Evolutionary conservation across 2,888 invertebrate species (phyloP).

Genomic region (Nephrotoma flavescens): DNA sequence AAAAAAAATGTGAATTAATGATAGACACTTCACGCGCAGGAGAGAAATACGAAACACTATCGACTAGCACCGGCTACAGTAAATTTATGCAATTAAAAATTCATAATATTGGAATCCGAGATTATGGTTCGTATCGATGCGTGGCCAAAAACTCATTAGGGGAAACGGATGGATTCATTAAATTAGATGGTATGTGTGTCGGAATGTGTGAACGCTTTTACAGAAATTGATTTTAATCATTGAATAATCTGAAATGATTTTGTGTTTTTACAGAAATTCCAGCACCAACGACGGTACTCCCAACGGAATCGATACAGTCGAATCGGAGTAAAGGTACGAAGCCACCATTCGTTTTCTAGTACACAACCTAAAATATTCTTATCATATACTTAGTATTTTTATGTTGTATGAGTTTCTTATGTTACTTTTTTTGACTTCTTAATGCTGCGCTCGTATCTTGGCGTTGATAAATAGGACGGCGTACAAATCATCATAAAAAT

Average conservation of each 20-base stretch:
- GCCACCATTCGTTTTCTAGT: neutral
- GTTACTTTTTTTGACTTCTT: conserved; percentile 11
- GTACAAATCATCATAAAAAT: conserved; percentile 27
- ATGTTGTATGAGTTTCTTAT: neutral
- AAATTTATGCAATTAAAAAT: conserved; percentile 86
- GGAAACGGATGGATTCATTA: conserved; percentile 79
- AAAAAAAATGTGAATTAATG: conserved; percentile 11
- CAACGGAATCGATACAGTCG: conserved; percentile 35
- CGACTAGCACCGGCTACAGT: conserved; percentile 73
- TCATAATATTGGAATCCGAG: conserved; percentile 57
- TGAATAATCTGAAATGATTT: conserved; percentile 3
- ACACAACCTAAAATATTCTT: neutral
- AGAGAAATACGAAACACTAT: conserved; percentile 74
- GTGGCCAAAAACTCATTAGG: conserved; percentile 85
- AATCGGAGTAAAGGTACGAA: conserved; percentile 27
- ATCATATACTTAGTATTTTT: neutral
- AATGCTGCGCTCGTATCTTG: neutral
- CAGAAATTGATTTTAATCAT: neutral
- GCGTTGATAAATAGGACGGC: conserved; percentile 21
- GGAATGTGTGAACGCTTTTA: conserved; percentile 4
- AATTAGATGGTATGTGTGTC: conserved; percentile 55
- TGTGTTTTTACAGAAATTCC: conserved; percentile 55
- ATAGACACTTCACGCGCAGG: conserved; percentile 56
- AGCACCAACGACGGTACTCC: conserved; percentile 62
- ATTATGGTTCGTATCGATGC: conserved; percentile 81